These are phyloP conservation scores for Sinonovacula constricta DNA, from an alignment of 1,140 invertebrate genomes.

Conservation along the genomic window DNA sequence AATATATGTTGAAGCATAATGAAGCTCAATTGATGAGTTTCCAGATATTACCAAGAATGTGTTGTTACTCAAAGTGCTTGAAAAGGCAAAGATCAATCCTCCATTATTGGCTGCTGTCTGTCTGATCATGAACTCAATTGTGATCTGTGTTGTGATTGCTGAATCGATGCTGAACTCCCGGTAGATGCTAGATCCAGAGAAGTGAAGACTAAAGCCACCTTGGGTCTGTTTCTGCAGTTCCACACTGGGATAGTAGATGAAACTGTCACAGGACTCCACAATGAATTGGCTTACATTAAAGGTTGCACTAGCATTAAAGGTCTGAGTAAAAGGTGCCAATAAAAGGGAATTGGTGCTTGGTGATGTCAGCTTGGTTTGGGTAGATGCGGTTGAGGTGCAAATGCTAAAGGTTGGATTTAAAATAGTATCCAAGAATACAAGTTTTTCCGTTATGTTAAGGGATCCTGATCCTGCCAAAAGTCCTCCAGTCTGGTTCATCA, in stretches of 20 bases:
- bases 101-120: constrained; percentile 32
- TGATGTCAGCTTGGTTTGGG: not conserved
- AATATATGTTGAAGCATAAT: constrained; percentile 33
- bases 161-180: constrained; percentile 45
- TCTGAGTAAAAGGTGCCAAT: constrained; percentile 9
- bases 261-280: constrained; percentile 53
- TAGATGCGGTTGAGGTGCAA: constrained; percentile 21
- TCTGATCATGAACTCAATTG: constrained; percentile 56
- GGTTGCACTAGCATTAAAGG: constrained; percentile 3
- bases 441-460: constrained; percentile 19
- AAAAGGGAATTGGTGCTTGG: constrained; percentile 7
- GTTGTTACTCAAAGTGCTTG: constrained; percentile 30
- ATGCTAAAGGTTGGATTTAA: constrained; percentile 35
- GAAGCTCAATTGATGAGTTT: constrained; percentile 33
- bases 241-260: constrained; percentile 52
- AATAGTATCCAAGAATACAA: constrained; percentile 31
- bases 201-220: constrained; percentile 54
- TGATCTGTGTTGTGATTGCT: constrained; percentile 22
- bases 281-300: constrained; percentile 37
- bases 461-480: constrained; percentile 47
- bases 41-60: constrained; percentile 14
- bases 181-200: constrained; percentile 47
- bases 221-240: constrained; percentile 31
- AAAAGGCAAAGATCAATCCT: constrained; percentile 57
- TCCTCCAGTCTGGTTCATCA: constrained; percentile 38